Evolutionary conservation across 2,797 vertebrate species (phyloP).

Genomic region (Manis crassicaudata): DNA sequence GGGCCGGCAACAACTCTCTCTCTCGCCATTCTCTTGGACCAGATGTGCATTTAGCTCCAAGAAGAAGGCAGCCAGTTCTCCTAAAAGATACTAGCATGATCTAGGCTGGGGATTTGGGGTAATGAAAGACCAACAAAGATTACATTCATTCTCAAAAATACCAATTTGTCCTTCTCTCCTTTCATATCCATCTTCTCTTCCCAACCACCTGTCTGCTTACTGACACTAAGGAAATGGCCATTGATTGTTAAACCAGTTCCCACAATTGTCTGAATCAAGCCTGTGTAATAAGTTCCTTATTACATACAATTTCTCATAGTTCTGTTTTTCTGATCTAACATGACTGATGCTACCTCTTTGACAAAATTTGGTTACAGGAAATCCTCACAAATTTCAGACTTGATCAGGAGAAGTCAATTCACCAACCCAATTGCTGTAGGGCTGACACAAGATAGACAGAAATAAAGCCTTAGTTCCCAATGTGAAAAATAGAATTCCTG

Average conservation of each 20-base stretch:
- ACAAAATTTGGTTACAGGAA: background rate
- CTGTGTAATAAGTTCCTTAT: background rate
- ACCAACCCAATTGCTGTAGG: background rate
- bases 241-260: background rate
- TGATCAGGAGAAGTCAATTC: background rate
- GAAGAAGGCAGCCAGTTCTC: background rate
- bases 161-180: background rate
- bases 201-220: background rate
- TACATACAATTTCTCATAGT: background rate
- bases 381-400: background rate
- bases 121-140: background rate
- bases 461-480: background rate
- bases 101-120: background rate
- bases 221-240: background rate
- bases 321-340: background rate
- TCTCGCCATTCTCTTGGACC: background rate
- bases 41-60: background rate
- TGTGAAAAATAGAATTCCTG: background rate
- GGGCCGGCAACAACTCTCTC: background rate
- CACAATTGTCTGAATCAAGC: background rate
- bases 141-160: background rate
- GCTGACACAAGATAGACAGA: background rate
- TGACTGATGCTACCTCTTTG: background rate
- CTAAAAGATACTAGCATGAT: background rate
- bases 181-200: background rate